Evolutionary conservation across 2,797 vertebrate species (phyloP).

Genomic region (Moxostoma hubbsi): DNA sequence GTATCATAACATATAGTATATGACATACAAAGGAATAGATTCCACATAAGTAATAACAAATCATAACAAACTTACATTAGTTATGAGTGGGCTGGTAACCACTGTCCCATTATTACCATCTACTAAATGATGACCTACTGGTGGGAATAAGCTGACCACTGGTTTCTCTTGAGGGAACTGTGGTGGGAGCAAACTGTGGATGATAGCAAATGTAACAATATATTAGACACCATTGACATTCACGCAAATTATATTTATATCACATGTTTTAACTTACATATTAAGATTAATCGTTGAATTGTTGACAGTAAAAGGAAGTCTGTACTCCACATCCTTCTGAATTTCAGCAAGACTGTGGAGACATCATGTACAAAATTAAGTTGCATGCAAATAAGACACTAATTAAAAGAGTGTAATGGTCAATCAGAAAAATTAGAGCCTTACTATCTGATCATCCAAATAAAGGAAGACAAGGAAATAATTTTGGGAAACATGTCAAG

Average conservation of each 20-base stretch:
- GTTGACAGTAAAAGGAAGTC: conserved; percentile 94
- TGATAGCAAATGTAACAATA: conserved; percentile 11
- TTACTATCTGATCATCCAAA: too few species aligned
- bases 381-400: not conserved
- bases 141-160: conserved; percentile 93
- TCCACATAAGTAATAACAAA: not conserved
- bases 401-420: too few species aligned
- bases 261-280: conserved; percentile 85
- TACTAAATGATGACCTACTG: conserved; percentile 92
- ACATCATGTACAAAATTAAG: conserved; percentile 1
- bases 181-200: conserved; percentile 89
- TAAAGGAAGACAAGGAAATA: too few species aligned
- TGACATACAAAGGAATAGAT: too few species aligned
- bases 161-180: conserved; percentile 98
- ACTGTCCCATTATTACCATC: conserved; percentile 91
- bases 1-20: too few species aligned
- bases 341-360: conserved; percentile 89
- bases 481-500: too few species aligned
- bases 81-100: conserved; percentile 89
- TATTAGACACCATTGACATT: not conserved
- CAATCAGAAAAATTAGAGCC: too few species aligned
- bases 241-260: not conserved
- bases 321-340: conserved; percentile 98
- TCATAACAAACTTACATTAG: conserved; percentile 80
- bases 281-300: conserved; percentile 95